Percentiles rank a stretch among this genome's conserved stretches.
These are phyloP conservation scores for Andricus grossulariae DNA, from an alignment of 1,140 invertebrate genomes.

Conservation along the genomic window DNA sequence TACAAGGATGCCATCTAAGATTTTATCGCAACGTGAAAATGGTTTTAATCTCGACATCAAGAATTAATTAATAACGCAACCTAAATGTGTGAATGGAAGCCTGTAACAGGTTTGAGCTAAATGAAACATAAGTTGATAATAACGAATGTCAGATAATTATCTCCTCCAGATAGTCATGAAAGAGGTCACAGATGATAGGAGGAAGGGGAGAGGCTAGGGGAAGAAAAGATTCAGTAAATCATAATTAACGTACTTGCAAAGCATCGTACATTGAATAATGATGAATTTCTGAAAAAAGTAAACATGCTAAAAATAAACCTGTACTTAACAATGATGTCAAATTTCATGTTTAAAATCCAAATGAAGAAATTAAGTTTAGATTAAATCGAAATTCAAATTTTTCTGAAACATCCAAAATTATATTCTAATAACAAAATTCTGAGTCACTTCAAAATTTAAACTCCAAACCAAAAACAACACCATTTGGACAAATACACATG, in stretches of 20 bases:
- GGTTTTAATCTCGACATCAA: background rate
- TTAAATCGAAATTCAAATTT: too few relatives aligned
- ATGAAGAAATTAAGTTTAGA: too few relatives aligned
- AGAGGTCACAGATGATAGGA: constrained; percentile 73
- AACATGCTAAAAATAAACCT: background rate
- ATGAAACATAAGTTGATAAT: constrained; percentile 61
- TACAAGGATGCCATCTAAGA: constrained; percentile 7
- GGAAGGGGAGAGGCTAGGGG: constrained; percentile 48
- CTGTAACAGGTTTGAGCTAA: constrained; percentile 72
- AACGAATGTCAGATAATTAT: constrained; percentile 57
- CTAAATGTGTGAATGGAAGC: constrained; percentile 27
- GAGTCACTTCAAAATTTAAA: too few relatives aligned
- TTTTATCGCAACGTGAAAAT: background rate
- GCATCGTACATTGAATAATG: background rate
- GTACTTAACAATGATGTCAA: too few relatives aligned
- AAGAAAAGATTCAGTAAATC: constrained; percentile 41
- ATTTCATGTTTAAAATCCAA: too few relatives aligned
- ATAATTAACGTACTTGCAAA: constrained; percentile 34
- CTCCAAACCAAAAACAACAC: too few relatives aligned
- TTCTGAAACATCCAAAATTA: too few relatives aligned
- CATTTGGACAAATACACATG: too few relatives aligned
- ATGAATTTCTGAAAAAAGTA: background rate
- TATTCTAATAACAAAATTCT: too few relatives aligned
- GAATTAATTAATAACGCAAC: background rate
- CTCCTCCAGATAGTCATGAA: constrained; percentile 77